These are phyloP conservation scores for Siniperca obscura DNA, from an alignment of 2,797 vertebrate genomes.

Conservation along the genomic window DNA sequence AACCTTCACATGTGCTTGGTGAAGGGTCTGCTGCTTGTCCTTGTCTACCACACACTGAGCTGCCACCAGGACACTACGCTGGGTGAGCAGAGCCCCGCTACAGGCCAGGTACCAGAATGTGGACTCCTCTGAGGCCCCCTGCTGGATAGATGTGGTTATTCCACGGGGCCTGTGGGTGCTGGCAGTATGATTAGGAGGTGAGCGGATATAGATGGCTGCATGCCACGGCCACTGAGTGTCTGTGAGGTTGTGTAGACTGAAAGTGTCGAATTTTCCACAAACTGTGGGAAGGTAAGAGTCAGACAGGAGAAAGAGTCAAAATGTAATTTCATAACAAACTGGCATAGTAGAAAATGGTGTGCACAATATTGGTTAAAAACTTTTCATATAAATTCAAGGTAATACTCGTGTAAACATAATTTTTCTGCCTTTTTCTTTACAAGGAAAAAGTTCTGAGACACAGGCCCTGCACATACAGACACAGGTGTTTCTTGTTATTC, in stretches of 20 bases:
- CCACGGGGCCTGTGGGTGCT: constrained; percentile 25
- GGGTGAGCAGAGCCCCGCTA: constrained; percentile 90
- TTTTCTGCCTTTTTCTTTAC: not conserved
- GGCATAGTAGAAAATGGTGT: not conserved
- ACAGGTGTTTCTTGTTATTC: not conserved
- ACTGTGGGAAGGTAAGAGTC: constrained; percentile 78
- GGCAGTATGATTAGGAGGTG: constrained; percentile 66
- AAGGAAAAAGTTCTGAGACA: not conserved
- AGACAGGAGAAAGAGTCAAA: constrained; percentile 15
- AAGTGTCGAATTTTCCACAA: constrained; percentile 88
- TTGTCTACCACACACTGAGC: constrained; percentile 91
- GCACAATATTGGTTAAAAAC: not conserved
- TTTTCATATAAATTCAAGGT: not conserved
- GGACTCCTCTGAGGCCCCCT: constrained; percentile 73
- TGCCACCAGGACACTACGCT: constrained; percentile 89
- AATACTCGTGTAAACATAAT: not conserved
- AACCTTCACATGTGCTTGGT: constrained; percentile 88
- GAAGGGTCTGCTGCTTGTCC: constrained; percentile 83
- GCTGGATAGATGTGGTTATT: constrained; percentile 30
- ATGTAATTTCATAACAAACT: not conserved
- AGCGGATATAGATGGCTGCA: constrained; percentile 88
- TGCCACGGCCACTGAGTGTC: constrained; percentile 91
- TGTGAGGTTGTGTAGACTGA: constrained; percentile 79
- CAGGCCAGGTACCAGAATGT: constrained; percentile 90
- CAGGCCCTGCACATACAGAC: not conserved